Evolutionary conservation across 2,797 vertebrate genomes (phyloP).

Genomic region (Rousettus madagascariensis): DNA sequence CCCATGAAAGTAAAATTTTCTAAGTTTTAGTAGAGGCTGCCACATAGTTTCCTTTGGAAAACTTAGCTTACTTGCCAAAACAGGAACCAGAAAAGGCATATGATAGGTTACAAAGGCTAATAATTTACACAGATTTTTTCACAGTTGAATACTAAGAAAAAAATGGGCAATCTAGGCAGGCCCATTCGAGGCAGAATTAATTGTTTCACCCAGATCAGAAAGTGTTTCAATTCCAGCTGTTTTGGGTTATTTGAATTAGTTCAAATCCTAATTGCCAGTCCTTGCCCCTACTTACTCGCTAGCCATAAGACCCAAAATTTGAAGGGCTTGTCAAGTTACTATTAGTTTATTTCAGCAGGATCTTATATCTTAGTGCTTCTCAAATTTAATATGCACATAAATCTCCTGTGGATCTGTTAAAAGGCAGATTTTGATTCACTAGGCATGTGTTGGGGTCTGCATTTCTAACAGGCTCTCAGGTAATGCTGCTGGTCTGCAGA

Average conservation of each 20-base stretch:
- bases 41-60: not conserved
- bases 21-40: not conserved
- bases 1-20: constrained; percentile 40
- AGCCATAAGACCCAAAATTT: not conserved
- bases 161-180: not conserved
- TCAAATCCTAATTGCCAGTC: not conserved
- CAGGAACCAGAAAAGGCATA: not conserved
- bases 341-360: not conserved
- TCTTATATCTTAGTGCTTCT: not conserved
- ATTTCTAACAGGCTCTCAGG: not conserved
- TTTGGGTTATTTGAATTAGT: not conserved
- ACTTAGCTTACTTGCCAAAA: not conserved
- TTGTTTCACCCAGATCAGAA: not conserved
- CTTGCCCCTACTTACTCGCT: not conserved
- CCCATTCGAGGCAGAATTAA: not conserved
- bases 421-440: not conserved
- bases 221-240: not conserved
- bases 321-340: not conserved
- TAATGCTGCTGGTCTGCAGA: not conserved
- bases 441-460: not conserved
- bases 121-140: not conserved
- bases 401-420: not conserved
- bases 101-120: not conserved
- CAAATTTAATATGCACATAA: not conserved
- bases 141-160: not conserved